Conservation (phyloP, 2,888 invertebrate species). For the Scaptomyza tumidula region DNA sequence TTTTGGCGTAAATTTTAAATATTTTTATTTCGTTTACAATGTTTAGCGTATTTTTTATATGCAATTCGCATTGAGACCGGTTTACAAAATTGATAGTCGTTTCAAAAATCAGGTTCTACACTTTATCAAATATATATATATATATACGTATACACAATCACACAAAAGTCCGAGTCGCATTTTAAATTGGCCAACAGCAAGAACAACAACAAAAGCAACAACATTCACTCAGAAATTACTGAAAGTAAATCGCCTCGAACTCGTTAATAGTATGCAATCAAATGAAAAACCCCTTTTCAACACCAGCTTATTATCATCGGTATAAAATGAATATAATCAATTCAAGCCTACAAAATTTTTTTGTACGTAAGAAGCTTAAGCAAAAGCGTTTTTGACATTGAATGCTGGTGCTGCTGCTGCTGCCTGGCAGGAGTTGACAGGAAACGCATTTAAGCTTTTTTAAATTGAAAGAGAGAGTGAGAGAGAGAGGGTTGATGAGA, state of each 20-base stretch:
- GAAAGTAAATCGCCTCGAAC: conserved; percentile 50
- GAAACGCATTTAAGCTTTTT: conserved; percentile 53
- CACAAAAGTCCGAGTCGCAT: conserved; percentile 43
- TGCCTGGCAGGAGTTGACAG: conserved; percentile 34
- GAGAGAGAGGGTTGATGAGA: not conserved
- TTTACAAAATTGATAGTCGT: conserved; percentile 38
- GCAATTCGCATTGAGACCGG: conserved; percentile 51
- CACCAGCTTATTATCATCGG: not conserved
- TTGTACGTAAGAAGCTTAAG: not conserved
- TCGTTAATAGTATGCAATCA: conserved; percentile 19
- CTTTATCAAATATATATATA: conserved; percentile 22
- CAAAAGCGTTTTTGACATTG: conserved; percentile 46
- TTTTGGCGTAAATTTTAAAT: conserved; percentile 1
- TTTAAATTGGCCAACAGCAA: conserved; percentile 61
- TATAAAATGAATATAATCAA: not conserved
- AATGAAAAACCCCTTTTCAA: conserved; percentile 11
- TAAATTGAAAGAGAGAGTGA: conserved; percentile 4
- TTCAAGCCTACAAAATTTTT: not conserved
- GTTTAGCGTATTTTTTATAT: conserved; percentile 26
- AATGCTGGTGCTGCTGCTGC: conserved; percentile 17
- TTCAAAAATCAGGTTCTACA: conserved; percentile 71
- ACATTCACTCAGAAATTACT: conserved; percentile 23
- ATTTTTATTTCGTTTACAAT: not conserved
- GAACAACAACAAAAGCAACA: conserved; percentile 28
- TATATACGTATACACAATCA: conserved; percentile 30